Evolutionary conservation across 2,888 invertebrate species (phyloP), one percentile per base, ranked within the genome.

Genomic region (Anthrax anthrax): DNA sequence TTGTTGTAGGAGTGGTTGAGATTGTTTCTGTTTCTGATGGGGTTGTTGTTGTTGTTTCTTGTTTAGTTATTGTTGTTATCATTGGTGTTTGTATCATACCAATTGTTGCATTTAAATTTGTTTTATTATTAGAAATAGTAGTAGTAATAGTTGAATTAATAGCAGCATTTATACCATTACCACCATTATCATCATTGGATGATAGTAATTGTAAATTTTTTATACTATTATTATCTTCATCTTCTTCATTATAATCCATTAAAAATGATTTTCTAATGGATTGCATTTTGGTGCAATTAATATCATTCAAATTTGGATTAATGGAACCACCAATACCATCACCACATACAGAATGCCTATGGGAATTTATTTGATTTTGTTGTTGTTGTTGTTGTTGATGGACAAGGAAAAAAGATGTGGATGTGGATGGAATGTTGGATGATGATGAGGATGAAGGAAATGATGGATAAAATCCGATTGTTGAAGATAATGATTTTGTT

Each of bases 241-340:
- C 23, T 6, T 23, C 8, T 23, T 23, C 8, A 23, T 23, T 23
- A 23, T 8, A 6, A 23, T 23, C 23, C 23, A 23, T 23, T 6
- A 32, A 50, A 49, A 51, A 53, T 51, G 52, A 48, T 47, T 51
- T 51, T 49, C 51, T 51, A 44, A 49, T 53, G 53, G 54, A 46
- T 48, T 46, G 46, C 46, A 43, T 42, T 44, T 42, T 42, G 16
- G 18, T 36, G 43, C 18, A 41, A 37, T 44, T 43, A 47, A 36
- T 40, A 44, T 39, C 38, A 43, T 47, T 47, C 43, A 54, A 47
- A 46, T 50, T 46, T 46, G 46, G 47, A 50, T 52, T 47, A 36
- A 43, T 47, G 47, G 55, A 51, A 52, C 54, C 54, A 52, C 54
- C 54, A 55, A 54, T 52, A 53, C 55, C 54, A 27, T 9, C 23